Evolutionary conservation across 2,797 vertebrate species (phyloP).

Genomic region (Botia almorhae): DNA sequence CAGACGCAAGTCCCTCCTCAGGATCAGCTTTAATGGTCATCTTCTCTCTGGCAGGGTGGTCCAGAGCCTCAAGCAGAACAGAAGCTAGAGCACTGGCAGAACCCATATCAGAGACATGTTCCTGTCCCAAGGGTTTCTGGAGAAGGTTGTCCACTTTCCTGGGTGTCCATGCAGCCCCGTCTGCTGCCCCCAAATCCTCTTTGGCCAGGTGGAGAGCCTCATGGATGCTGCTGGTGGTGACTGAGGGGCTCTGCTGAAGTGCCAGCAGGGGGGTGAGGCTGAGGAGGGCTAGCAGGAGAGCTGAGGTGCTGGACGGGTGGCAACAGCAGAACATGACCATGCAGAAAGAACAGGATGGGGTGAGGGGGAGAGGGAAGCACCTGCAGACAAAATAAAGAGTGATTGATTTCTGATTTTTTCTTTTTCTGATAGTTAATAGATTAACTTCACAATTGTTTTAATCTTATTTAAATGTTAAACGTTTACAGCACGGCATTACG

Average conservation of each 20-base stretch:
- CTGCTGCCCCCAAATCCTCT: slow-evolving; percentile 60
- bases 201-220: slow-evolving; percentile 66
- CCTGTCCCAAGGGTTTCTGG: slow-evolving; percentile 65
- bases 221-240: slow-evolving; percentile 69
- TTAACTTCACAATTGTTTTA: not conserved
- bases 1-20: slow-evolving; percentile 64
- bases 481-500: not conserved
- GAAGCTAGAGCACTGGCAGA: slow-evolving; percentile 80
- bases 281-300: slow-evolving; percentile 82
- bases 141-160: slow-evolving; percentile 52
- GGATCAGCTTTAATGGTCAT: slow-evolving; percentile 61
- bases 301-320: slow-evolving; percentile 76
- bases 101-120: slow-evolving; percentile 77
- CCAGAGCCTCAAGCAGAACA: slow-evolving; percentile 83
- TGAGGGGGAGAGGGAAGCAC: slow-evolving; percentile 70
- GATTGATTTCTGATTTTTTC: slow-evolving; percentile 4
- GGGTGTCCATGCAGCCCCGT: slow-evolving; percentile 58
- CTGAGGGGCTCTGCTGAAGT: slow-evolving; percentile 73
- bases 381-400: slow-evolving; percentile 63
- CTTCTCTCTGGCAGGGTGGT: slow-evolving; percentile 66
- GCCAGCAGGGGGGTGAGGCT: slow-evolving; percentile 76
- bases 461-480: not conserved
- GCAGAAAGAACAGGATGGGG: slow-evolving; percentile 80
- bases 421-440: not conserved
- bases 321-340: slow-evolving; percentile 86